Percentiles rank a stretch among this genome's conserved stretches.
These are phyloP conservation scores for Brachionus paranguensis DNA, from an alignment of 1,140 invertebrate species.

Conservation along the genomic window DNA sequence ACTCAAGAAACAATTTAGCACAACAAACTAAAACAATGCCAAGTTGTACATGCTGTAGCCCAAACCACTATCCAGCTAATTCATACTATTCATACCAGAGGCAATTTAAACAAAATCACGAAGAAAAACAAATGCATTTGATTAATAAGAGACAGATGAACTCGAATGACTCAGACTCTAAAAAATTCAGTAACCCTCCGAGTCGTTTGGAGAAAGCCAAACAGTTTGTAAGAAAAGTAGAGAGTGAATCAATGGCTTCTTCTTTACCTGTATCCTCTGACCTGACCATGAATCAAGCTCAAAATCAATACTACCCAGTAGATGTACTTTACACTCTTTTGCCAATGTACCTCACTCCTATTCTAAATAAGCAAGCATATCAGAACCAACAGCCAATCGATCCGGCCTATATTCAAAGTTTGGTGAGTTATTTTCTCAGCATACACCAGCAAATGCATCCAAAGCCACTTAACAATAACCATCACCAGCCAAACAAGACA, in stretches of 20 bases:
- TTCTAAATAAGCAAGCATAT: neutral
- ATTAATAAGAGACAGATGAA: neutral
- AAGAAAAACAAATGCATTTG: neutral
- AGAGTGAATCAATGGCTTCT: neutral
- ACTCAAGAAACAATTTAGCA: neutral
- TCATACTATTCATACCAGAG: neutral
- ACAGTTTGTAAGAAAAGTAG: neutral
- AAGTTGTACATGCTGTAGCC: neutral
- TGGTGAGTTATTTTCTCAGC: neutral
- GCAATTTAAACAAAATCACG: neutral
- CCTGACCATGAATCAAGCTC: neutral
- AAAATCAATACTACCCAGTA: slow-evolving; percentile 9
- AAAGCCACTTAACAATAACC: neutral
- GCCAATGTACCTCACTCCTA: neutral
- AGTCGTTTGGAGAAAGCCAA: slow-evolving; percentile 22
- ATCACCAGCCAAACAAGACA: neutral
- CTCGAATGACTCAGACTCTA: neutral
- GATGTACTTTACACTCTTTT: slow-evolving; percentile 7
- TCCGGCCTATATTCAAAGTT: slow-evolving; percentile 3
- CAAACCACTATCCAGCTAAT: neutral
- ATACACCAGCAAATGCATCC: neutral
- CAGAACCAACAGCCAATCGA: neutral
- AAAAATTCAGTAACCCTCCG: neutral
- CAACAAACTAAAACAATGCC: neutral
- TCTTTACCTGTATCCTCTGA: neutral